Conservation (phyloP, 2,113 vertebrate genomes). For the Odontesthes bonariensis region DNA sequence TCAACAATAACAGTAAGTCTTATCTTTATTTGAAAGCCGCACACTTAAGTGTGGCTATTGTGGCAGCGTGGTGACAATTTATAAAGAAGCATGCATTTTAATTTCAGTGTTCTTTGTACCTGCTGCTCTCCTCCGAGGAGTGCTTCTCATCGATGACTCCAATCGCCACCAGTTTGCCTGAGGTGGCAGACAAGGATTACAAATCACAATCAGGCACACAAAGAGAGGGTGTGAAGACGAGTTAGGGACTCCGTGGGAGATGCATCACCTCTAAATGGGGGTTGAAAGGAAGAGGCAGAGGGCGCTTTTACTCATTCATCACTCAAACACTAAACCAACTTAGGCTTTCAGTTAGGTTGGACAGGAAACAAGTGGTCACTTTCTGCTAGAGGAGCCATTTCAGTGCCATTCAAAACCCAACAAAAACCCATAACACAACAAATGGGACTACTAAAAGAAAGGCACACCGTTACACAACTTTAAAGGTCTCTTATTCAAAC, state of each 20-base stretch:
- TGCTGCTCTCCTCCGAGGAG: constrained; percentile 87
- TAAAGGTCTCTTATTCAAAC: constrained; percentile 46
- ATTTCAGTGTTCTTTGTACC: constrained; percentile 82
- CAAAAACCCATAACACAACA: constrained; percentile 54
- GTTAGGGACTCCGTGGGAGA: constrained; percentile 51
- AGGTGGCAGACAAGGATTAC: constrained; percentile 66
- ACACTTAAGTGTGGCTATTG: constrained; percentile 29
- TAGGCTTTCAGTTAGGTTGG: constrained; percentile 35
- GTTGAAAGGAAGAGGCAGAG: constrained; percentile 11
- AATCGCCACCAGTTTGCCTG: constrained; percentile 96
- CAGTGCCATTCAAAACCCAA: constrained; percentile 33
- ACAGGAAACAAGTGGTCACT: constrained; percentile 62
- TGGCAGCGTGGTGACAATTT: constrained; percentile 47
- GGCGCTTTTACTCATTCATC: constrained; percentile 50
- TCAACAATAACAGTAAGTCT: constrained; percentile 57
- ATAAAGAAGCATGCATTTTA: constrained; percentile 35
- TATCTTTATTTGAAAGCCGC: constrained; percentile 61
- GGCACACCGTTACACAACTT: constrained; percentile 54
- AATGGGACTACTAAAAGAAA: constrained; percentile 48
- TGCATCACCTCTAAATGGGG: constrained; percentile 30
- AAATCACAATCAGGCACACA: constrained; percentile 54
- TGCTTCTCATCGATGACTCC: constrained; percentile 96
- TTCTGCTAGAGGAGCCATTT: constrained; percentile 52
- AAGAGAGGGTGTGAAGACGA: constrained; percentile 34
- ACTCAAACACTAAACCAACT: constrained; percentile 43